Conservation (phyloP, 1,140 invertebrate species). For the Sinella curviseta region DNA sequence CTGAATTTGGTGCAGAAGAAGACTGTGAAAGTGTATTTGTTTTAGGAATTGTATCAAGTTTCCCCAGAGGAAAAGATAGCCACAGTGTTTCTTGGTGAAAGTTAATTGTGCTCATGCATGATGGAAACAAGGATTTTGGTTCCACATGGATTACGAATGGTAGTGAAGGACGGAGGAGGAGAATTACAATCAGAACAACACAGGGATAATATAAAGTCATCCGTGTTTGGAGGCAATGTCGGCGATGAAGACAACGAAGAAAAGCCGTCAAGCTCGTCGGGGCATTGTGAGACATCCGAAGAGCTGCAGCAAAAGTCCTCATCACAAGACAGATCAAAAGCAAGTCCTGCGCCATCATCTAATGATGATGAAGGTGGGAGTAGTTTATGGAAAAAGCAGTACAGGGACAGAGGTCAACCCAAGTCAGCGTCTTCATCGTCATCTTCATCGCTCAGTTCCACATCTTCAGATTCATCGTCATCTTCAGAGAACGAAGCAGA, state of each 20-base stretch:
- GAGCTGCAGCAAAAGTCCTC: not conserved
- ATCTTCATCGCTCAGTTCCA: not conserved
- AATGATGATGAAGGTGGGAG: not conserved
- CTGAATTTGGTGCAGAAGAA: too few species aligned
- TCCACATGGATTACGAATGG: conserved; percentile 20
- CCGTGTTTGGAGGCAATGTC: not conserved
- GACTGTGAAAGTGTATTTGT: too few species aligned
- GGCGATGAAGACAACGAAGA: conserved; percentile 16
- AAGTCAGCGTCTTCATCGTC: not conserved
- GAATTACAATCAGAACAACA: not conserved
- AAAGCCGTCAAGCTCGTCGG: conserved; percentile 38
- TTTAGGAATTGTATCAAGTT: not conserved
- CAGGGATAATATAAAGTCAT: not conserved
- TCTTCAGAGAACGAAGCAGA: not conserved
- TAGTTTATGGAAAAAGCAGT: not conserved
- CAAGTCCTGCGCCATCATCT: not conserved
- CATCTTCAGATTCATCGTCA: not conserved
- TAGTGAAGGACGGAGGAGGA: not conserved
- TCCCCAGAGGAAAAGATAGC: not conserved
- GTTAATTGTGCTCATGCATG: not conserved
- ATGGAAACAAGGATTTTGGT: conserved; percentile 45
- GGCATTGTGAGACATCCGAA: conserved; percentile 26
- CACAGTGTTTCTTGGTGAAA: not conserved
- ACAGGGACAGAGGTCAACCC: too few species aligned
- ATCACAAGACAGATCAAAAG: not conserved